Evolutionary conservation across 2,888 invertebrate species (phyloP), one percentile per base, ranked within the genome.

Genomic region (Cerastis leucographa): DNA sequence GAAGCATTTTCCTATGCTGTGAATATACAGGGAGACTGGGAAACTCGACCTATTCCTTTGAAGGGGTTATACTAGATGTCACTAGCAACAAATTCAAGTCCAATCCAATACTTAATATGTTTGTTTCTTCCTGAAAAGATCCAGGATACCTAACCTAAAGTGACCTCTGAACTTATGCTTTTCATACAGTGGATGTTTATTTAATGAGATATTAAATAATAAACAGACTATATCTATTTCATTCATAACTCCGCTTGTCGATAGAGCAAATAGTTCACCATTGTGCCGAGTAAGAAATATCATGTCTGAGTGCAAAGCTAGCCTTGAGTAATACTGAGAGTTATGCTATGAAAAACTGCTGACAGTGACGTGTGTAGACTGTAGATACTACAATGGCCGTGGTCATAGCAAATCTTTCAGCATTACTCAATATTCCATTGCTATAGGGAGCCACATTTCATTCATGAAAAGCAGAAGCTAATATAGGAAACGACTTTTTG

Each of bases 281-380:
- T 72, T 78, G 74, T 78, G 61, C 44, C 22, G 11, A 59, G 71
- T 70, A 85, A 82, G 82, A 84, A 76, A 78, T 78, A 71, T 76
- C 71, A 69, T 66, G 61, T 56, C 74, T 66, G 75, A 78, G 75
- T 73, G 75, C 69, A 74, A 0, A 44, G 3, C n/a, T 46, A 56
- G 40, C 14, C 64, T 68, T 61, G 40, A 29, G 22, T 19, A 19
- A 19, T 51, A 85, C 22, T 68, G 19, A 35, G 22, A 70, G 62
- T 22, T 12, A 42, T 22, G 72, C 71, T 65, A 59, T 65, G 2
- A 68, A 64, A 56, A 6, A 14, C 7, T 54, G 54, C 54, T 54
- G n/a, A 54, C n/a, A 12, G 9, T 8, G 22, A 22, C 49, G 49
- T 8, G 22, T 51, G 49, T 5, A 40, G 40, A 8, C 8, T 40